These are phyloP conservation scores for Melinaea menophilus DNA, from an alignment of 2,888 invertebrate species.

Conservation along the genomic window DNA sequence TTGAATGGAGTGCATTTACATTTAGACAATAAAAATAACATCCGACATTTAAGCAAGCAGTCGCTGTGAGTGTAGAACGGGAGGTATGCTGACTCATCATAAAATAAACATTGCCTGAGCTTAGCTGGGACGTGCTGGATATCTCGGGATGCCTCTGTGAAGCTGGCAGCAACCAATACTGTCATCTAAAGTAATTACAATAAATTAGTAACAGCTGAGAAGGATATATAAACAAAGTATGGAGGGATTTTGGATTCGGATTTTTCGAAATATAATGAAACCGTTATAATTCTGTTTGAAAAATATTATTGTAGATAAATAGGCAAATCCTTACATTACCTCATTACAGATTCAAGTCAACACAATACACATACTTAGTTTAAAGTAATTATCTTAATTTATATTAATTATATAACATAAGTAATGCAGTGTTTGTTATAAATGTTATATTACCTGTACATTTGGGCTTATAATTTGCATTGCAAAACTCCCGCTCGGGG, in stretches of 20 bases:
- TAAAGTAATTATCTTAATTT: background rate
- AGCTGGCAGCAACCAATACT: slow-evolving; percentile 61
- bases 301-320: too few species aligned
- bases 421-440: background rate
- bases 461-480: slow-evolving; percentile 65
- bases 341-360: too few species aligned
- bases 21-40: slow-evolving; percentile 66
- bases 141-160: slow-evolving; percentile 67
- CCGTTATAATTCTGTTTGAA: too few species aligned
- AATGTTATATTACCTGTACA: slow-evolving; percentile 51
- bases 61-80: slow-evolving; percentile 77
- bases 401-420: background rate
- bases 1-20: slow-evolving; percentile 79
- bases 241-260: background rate
- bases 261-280: too few species aligned
- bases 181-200: slow-evolving; percentile 50
- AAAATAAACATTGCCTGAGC: slow-evolving; percentile 77
- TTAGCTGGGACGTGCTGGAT: slow-evolving; percentile 63
- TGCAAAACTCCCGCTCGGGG: slow-evolving; percentile 73
- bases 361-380: too few species aligned
- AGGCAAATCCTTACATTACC: too few species aligned
- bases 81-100: slow-evolving; percentile 69
- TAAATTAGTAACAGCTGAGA: background rate
- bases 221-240: background rate
- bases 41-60: slow-evolving; percentile 77